Conservation (phyloP, 2,113 vertebrate species). For the Cyprinodon tularosa region DNA sequence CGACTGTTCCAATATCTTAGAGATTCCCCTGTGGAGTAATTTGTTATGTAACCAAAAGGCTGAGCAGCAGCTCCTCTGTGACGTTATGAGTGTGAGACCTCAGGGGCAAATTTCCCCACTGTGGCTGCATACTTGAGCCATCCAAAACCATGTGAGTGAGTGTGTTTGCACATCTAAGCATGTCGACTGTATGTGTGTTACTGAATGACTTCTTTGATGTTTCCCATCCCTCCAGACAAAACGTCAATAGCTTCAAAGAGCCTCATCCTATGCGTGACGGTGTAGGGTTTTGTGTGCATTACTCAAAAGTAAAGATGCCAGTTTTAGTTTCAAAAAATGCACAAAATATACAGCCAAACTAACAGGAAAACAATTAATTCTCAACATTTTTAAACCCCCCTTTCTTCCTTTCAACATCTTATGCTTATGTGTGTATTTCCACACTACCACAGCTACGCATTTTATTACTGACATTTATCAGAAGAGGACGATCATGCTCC, state of each 20-base stretch:
- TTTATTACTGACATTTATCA: conserved; percentile 74
- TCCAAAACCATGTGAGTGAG: conserved; percentile 24
- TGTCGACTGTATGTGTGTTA: conserved; percentile 28
- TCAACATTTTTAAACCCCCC: conserved; percentile 39
- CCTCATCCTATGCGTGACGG: conserved; percentile 30
- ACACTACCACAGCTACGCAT: conserved; percentile 26
- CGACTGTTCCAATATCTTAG: neutral
- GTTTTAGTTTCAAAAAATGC: conserved; percentile 34
- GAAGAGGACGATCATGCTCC: conserved; percentile 1
- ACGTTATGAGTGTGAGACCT: conserved; percentile 43
- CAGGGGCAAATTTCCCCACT: conserved; percentile 44
- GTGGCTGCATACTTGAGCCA: conserved; percentile 43
- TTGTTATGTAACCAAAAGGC: conserved; percentile 57
- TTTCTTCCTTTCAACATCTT: conserved; percentile 23
- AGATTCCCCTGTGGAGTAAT: conserved; percentile 39
- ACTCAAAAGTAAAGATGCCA: conserved; percentile 31
- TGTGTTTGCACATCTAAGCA: conserved; percentile 4
- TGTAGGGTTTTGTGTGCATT: conserved; percentile 23
- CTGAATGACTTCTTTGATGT: conserved; percentile 54
- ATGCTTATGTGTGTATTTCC: conserved; percentile 23
- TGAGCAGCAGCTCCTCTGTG: conserved; percentile 36
- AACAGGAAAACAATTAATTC: conserved; percentile 28
- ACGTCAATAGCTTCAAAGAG: conserved; percentile 51
- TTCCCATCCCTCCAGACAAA: conserved; percentile 51
- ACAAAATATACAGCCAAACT: neutral